Base-by-base conservation (phyloP, 2,888 invertebrate species). In the Acronicta leporina region DNA sequence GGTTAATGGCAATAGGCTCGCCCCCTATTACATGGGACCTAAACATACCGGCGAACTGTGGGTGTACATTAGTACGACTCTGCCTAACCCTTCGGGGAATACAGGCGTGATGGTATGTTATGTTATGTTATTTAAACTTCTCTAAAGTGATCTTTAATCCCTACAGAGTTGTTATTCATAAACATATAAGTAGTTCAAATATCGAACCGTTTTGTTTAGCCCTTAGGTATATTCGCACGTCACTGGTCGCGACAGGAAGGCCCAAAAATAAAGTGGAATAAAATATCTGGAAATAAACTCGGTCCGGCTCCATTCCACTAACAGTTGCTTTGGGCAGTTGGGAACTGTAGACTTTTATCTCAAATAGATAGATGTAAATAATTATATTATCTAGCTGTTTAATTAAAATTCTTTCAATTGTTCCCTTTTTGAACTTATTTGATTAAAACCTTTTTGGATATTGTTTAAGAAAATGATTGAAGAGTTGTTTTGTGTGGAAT, bases 191-290 rank as follows among this genome's bases (percentile, higher is more conserved):
- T n/a, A 16, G 10, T 33, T 47, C 11, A 11, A 43, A 20, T 9
- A 51, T n/a, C 41, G 48, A 57, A 33, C 2, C 11, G 14, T 59
- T 73, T 63, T 78, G 80, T 76, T 80, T 72, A 82, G 90, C 89
- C 92, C 92, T 93, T 92, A n/a, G n/a, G n/a, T n/a, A 91, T 88
- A 94, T 94, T 94, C 87, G 92, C 93, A 92, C 89, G 89, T 87
- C 88, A 87, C 84, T 80, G 82, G 85, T 72, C 84, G 87, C 84
- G 89, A 91, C 91, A 91, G 92, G 92, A 92, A 92, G 86, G 88
- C 88, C 89, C 89, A 72, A 88, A 89, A 92, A 93, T 92, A 93
- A 89, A 91, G 87, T 87, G 89, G 87, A 88, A 91, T 92, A 89
- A 92, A 91, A 89, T 90, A 88, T 90, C 90, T 90, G 81, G 82